A percentile compares a stretch with the other conserved stretches of the same genome.
These are phyloP conservation scores for Hipparchia sbordonii DNA, from an alignment of 2,888 invertebrate species.

Conservation along the genomic window DNA sequence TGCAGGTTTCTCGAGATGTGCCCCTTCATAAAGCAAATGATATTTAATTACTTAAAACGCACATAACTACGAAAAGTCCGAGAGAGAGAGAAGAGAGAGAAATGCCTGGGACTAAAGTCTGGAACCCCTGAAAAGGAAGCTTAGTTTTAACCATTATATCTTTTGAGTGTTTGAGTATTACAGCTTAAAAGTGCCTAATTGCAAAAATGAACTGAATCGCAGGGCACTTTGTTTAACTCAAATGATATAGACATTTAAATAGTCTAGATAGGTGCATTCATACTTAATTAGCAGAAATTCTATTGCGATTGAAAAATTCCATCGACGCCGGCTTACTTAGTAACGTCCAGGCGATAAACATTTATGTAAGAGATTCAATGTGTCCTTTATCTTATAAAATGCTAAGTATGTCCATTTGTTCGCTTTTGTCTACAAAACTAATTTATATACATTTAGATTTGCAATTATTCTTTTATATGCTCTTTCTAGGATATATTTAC, in stretches of 20 bases:
- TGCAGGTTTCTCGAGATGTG: too few species aligned
- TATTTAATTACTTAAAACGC: too few species aligned
- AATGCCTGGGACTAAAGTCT: too few species aligned
- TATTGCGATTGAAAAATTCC: conserved; percentile 23
- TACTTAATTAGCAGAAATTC: conserved; percentile 33
- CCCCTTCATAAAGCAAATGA: too few species aligned
- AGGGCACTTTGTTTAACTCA: background rate
- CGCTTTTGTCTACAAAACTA: background rate
- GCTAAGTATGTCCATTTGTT: background rate
- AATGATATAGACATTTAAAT: conserved; percentile 28
- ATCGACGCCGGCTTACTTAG: conserved; percentile 10
- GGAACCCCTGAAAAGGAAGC: too few species aligned
- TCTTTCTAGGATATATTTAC: background rate
- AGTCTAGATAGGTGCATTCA: conserved; percentile 26
- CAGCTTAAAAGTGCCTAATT: too few species aligned
- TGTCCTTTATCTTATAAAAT: background rate
- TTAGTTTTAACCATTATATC: too few species aligned
- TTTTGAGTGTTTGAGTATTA: too few species aligned
- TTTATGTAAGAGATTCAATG: background rate
- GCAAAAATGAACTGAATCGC: too few species aligned
- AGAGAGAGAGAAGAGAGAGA: too few species aligned
- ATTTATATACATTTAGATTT: background rate
- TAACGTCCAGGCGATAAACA: conserved; percentile 11
- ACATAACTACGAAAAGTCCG: too few species aligned
- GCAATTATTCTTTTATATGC: background rate